A percentile compares a stretch with the other conserved stretches of the same genome.
phyloP scores from a whole-genome alignment of 2,113 vertebrate species.

The Uropsilus gracilis region DNA sequence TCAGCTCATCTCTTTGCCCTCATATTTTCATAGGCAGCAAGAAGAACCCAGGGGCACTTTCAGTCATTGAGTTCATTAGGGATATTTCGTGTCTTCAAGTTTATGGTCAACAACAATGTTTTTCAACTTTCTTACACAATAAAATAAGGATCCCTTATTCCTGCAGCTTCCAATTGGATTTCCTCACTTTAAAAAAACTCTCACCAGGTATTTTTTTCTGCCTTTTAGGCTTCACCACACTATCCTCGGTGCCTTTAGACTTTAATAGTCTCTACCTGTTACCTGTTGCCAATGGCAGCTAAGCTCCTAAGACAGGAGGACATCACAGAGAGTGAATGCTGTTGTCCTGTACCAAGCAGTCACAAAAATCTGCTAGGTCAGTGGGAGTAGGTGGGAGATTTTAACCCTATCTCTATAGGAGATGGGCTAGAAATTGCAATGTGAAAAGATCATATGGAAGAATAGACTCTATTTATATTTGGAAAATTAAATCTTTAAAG shows the following conservation, averaged over 20 bases:
- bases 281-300: background rate
- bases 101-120: background rate
- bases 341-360: background rate
- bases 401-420: background rate
- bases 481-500: slow-evolving; percentile 12
- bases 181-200: background rate
- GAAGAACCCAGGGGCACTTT: background rate
- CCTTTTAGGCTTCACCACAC: background rate
- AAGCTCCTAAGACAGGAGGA: background rate
- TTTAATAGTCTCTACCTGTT: background rate
- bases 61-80: background rate
- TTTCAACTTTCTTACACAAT: background rate
- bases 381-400: too few relatives aligned
- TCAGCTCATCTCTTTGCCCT: background rate
- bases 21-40: background rate
- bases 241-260: background rate
- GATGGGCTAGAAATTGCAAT: background rate
- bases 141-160: background rate
- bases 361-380: background rate
- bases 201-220: background rate
- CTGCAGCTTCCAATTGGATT: background rate
- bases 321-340: background rate
- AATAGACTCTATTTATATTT: background rate
- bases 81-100: background rate
- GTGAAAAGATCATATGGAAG: background rate